phyloP scores from a whole-genome alignment of 1,140 invertebrate genomes.

The Lasioglossum baleicum region DNA sequence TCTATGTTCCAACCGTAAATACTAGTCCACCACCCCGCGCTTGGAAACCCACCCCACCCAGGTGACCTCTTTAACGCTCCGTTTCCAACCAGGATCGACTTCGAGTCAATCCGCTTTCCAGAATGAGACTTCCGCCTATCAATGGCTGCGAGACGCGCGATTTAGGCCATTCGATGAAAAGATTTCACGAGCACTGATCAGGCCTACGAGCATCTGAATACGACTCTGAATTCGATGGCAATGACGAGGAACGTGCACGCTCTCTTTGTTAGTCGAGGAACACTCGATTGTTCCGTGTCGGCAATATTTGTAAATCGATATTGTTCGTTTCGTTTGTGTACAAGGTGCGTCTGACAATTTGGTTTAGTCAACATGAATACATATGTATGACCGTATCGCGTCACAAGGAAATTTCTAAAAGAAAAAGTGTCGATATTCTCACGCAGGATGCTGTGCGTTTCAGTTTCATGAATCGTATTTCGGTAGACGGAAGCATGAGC shows the following conservation, averaged over 20 bases:
- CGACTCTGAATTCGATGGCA: not conserved
- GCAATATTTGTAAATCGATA: too few relatives aligned
- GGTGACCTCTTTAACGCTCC: constrained; percentile 19
- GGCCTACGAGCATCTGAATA: not conserved
- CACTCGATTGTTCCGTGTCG: too few relatives aligned
- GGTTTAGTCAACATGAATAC: too few relatives aligned
- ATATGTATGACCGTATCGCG: too few relatives aligned
- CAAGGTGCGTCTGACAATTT: too few relatives aligned
- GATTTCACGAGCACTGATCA: not conserved
- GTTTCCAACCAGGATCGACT: not conserved
- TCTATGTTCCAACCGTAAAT: not conserved
- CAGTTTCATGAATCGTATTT: constrained; percentile 22
- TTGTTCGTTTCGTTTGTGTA: too few relatives aligned
- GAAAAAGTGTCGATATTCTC: not conserved
- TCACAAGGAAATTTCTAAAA: too few relatives aligned
- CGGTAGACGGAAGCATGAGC: constrained; percentile 27
- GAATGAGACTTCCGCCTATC: not conserved
- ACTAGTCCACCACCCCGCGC: too few relatives aligned
- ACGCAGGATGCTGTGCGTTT: too few relatives aligned
- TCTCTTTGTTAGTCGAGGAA: too few relatives aligned
- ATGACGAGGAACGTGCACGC: too few relatives aligned
- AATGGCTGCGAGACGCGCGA: not conserved
- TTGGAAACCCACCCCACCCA: too few relatives aligned
- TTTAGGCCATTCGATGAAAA: not conserved
- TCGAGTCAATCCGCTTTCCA: constrained; percentile 22